Conservation (phyloP, 2,797 vertebrate genomes). For the Galagoides demidoff region DNA sequence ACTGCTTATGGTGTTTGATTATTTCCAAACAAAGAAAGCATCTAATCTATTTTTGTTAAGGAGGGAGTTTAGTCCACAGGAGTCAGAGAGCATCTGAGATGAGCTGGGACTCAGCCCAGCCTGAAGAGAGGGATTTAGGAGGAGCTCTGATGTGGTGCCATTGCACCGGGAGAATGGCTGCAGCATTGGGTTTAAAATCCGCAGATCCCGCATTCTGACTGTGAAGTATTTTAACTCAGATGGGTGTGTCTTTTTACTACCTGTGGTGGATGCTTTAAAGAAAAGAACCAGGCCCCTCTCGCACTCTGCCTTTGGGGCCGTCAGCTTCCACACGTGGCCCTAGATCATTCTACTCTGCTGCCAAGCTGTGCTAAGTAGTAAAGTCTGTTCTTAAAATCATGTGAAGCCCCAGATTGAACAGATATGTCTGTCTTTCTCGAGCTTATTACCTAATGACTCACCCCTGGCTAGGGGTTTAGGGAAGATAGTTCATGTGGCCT, state of each 20-base stretch:
- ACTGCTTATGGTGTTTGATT: conserved; percentile 65
- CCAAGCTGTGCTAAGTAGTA: background rate
- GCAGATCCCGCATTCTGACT: background rate
- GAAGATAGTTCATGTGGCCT: background rate
- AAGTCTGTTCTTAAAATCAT: conserved; percentile 1
- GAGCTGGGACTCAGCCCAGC: background rate
- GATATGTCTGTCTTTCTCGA: background rate
- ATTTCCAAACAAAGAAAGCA: conserved; percentile 75
- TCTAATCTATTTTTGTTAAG: conserved; percentile 74
- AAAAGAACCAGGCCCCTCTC: background rate
- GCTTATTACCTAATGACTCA: background rate
- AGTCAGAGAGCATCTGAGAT: background rate
- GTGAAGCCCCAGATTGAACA: background rate
- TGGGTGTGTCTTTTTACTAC: background rate
- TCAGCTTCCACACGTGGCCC: background rate
- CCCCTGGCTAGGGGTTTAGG: background rate
- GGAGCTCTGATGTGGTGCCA: background rate
- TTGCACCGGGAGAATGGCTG: background rate
- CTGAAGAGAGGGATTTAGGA: background rate
- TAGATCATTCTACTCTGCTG: background rate
- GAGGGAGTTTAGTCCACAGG: conserved; percentile 21
- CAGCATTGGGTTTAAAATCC: background rate
- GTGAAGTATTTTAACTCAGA: background rate
- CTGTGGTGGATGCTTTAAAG: background rate
- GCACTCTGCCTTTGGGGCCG: background rate